Evolutionary conservation across 2,888 invertebrate genomes (phyloP), one percentile per base, ranked within the genome.

Genomic region (Sesia bembeciformis): DNA sequence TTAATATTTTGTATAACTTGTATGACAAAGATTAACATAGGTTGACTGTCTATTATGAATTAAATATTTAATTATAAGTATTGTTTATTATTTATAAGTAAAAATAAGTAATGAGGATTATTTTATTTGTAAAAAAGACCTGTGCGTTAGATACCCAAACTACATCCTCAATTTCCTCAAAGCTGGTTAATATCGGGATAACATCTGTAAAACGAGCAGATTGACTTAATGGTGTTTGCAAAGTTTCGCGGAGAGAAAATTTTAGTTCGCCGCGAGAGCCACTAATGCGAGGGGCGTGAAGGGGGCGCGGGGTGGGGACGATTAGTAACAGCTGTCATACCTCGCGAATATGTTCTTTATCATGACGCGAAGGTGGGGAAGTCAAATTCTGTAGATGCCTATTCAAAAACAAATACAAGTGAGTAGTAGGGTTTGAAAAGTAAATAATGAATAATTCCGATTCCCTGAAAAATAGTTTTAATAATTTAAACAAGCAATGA

Each of bases 151-250:
- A 23, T 23, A 23, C 1, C 23, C 23, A 23, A 42, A 42, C 42
- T 42, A 5, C 7, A 6, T 42, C 5, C 42, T 42, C 7, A 42
- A 6, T 6, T 42, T 42, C 42, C 42, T 5, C 42, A 50, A 39
- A 39, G 39, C 39, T 7, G 50, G 50, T 50, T 50, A 82, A 82
- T 84, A 83, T 79, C 72, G 63, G 65, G 75, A 78, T 77, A 79
- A 78, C 83, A 81, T 86, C 81, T 83, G 85, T 84, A 84, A 86
- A 84, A 83, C 80, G 75, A 70, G 65, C 83, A 84, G 81, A 84
- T 87, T 86, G 81, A 82, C 80, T 79, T 86, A 87, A 88, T 87
- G 86, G 81, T 84, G 84, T 86, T 88, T 72, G 72, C 76, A 70
- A 87, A 87, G 79, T 88, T 85, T 67, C 70, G 68, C 74, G 68